Percentiles rank a stretch among this genome's conserved stretches.
Conservation (phyloP, 1,140 invertebrate species). For the Tetramorium simillimum region DNA sequence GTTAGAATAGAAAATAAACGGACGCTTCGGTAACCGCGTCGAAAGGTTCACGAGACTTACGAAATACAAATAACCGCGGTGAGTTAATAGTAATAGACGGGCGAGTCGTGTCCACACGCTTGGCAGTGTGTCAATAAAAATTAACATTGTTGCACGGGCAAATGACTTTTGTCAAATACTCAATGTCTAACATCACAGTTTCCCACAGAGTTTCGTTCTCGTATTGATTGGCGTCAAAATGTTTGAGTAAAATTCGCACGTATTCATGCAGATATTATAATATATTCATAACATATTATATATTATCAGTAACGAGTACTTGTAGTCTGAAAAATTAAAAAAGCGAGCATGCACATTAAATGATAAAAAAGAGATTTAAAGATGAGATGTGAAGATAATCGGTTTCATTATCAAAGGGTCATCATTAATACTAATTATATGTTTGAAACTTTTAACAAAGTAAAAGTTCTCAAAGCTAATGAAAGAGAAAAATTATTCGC, state of each 20-base stretch:
- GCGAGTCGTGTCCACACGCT: background rate
- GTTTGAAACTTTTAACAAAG: no score
- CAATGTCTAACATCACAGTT: background rate
- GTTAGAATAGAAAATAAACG: conserved; percentile 60
- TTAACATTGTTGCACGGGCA: conserved; percentile 20
- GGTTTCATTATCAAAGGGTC: background rate
- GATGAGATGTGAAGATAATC: background rate
- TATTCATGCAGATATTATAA: background rate
- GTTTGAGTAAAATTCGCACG: conserved; percentile 1
- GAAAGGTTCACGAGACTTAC: conserved; percentile 57
- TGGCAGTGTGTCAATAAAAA: conserved; percentile 2
- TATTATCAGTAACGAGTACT: background rate
- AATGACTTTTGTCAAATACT: background rate
- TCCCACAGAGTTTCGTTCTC: background rate
- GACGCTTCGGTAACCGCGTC: conserved; percentile 50
- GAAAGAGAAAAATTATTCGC: background rate
- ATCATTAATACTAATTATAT: background rate
- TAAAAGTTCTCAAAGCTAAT: no score
- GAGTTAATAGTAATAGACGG: conserved; percentile 48
- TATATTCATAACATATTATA: background rate
- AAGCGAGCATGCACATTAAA: background rate
- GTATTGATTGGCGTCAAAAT: background rate
- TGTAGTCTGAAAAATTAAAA: background rate
- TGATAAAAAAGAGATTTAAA: background rate
- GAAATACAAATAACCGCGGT: conserved; percentile 53